Percentiles rank a stretch among this genome's conserved stretches.
phyloP scores from a whole-genome alignment of 2,797 vertebrate species.

The Melanotaenia nigrans region DNA sequence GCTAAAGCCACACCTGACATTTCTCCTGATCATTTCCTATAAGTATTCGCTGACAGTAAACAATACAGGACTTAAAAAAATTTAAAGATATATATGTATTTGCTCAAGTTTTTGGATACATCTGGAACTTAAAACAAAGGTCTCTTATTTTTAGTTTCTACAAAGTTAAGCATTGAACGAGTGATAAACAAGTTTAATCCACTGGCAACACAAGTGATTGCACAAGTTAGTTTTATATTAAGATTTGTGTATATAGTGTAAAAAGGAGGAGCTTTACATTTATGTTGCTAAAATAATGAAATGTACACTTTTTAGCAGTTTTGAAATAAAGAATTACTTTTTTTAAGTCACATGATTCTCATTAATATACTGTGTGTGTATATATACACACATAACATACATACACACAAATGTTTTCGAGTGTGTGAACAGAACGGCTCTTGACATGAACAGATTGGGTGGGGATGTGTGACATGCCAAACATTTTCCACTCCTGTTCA shows the following conservation, averaged over 20 bases:
- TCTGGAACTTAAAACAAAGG: neutral
- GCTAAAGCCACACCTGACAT: neutral
- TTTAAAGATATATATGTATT: neutral
- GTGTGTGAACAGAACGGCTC: neutral
- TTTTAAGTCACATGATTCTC: conserved; percentile 11
- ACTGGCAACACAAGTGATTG: conserved; percentile 1
- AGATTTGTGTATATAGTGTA: conserved; percentile 45
- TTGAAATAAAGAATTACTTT: conserved; percentile 53
- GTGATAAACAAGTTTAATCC: conserved; percentile 27
- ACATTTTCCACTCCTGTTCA: conserved; percentile 29
- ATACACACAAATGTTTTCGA: neutral
- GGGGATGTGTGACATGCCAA: conserved; percentile 30
- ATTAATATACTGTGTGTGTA: neutral
- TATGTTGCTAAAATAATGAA: conserved; percentile 19
- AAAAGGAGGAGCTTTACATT: conserved; percentile 19
- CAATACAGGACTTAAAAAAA: neutral
- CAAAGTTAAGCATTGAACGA: neutral
- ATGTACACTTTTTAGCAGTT: conserved; percentile 7
- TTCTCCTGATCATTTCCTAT: conserved; percentile 9
- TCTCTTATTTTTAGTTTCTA: conserved; percentile 1
- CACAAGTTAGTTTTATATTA: conserved; percentile 42
- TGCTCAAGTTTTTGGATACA: neutral
- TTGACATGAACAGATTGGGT: neutral
- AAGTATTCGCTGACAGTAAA: neutral
- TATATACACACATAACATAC: too few species aligned